A percentile compares a stretch with the other conserved stretches of the same genome.
These are phyloP conservation scores for Ips typographus DNA, from an alignment of 1,140 invertebrate genomes.

Conservation along the genomic window DNA sequence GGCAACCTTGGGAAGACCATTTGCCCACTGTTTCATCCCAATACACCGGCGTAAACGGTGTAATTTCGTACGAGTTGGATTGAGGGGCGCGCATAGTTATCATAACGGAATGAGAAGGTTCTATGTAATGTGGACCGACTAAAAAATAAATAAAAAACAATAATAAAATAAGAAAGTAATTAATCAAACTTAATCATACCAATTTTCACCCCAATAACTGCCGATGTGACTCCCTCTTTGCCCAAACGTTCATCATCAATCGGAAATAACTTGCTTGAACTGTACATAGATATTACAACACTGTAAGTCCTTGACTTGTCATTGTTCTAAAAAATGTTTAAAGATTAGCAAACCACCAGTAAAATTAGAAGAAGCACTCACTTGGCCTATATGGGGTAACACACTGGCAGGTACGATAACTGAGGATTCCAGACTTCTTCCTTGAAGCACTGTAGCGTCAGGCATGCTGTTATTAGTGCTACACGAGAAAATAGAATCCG, in stretches of 20 bases:
- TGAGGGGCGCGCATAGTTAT: constrained; percentile 62
- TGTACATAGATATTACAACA: constrained; percentile 70
- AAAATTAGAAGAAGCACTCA: constrained; percentile 1
- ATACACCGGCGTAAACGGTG: constrained; percentile 62
- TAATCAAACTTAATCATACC: constrained; percentile 46
- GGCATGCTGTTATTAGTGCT: constrained; percentile 43
- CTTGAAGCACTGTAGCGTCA: constrained; percentile 59
- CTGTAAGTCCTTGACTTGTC: constrained; percentile 51
- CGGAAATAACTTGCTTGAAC: constrained; percentile 70
- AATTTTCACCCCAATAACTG: constrained; percentile 66
- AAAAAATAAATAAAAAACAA: constrained; percentile 9
- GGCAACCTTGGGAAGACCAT: constrained; percentile 71
- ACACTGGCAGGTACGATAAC: constrained; percentile 69
- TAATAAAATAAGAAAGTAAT: background rate
- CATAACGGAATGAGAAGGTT: constrained; percentile 59
- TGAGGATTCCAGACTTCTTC: constrained; percentile 68
- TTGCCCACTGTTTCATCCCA: constrained; percentile 67
- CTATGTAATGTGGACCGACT: constrained; percentile 15
- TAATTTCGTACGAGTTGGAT: constrained; percentile 51
- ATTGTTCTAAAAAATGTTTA: constrained; percentile 3
- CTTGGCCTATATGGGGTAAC: constrained; percentile 43
- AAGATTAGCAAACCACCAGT: background rate
- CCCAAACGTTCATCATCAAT: constrained; percentile 41
- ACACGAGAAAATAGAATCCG: constrained; percentile 47
- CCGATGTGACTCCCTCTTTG: constrained; percentile 60